Percentiles rank a stretch among this genome's conserved stretches.
Evolutionary conservation across 2,888 invertebrate species (phyloP).

Genomic region (Pteria penguin): DNA sequence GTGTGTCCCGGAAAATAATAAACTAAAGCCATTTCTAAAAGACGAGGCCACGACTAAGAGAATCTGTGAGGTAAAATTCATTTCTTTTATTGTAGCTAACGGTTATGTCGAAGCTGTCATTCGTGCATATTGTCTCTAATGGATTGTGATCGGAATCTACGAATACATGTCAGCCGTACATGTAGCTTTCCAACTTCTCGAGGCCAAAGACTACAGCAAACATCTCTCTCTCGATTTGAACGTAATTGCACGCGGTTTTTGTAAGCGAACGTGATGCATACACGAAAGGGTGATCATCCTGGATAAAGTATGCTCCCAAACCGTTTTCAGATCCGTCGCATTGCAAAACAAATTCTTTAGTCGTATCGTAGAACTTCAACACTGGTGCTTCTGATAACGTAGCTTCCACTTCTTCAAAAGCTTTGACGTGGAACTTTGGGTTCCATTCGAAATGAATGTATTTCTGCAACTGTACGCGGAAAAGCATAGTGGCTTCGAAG

Average conservation of each 20-base stretch:
- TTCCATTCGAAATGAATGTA: constrained; percentile 34
- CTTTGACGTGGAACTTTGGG: constrained; percentile 18
- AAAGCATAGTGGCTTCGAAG: too few relatives aligned
- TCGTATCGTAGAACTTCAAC: constrained; percentile 29
- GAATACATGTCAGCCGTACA: constrained; percentile 75
- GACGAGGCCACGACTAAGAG: too few relatives aligned
- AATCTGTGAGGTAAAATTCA: too few relatives aligned
- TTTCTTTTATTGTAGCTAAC: too few relatives aligned
- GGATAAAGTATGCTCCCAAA: constrained; percentile 49
- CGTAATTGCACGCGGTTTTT: constrained; percentile 19
- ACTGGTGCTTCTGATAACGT: constrained; percentile 34
- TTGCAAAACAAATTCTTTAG: constrained; percentile 20
- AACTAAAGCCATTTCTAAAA: too few relatives aligned
- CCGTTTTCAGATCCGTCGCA: constrained; percentile 46
- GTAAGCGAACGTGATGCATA: constrained; percentile 49
- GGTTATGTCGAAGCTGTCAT: too few relatives aligned
- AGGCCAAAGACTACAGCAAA: constrained; percentile 71
- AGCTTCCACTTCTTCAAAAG: constrained; percentile 38
- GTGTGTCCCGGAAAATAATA: too few relatives aligned
- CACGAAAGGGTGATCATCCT: constrained; percentile 50
- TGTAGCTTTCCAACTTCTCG: constrained; percentile 51
- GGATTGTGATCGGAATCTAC: constrained; percentile 78
- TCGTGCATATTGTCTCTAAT: constrained; percentile 74
- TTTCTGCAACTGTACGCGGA: constrained; percentile 2
- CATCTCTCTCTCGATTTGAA: constrained; percentile 5